Base-by-base conservation (phyloP, 2,888 invertebrate species). In the Andrena dorsata region DNA sequence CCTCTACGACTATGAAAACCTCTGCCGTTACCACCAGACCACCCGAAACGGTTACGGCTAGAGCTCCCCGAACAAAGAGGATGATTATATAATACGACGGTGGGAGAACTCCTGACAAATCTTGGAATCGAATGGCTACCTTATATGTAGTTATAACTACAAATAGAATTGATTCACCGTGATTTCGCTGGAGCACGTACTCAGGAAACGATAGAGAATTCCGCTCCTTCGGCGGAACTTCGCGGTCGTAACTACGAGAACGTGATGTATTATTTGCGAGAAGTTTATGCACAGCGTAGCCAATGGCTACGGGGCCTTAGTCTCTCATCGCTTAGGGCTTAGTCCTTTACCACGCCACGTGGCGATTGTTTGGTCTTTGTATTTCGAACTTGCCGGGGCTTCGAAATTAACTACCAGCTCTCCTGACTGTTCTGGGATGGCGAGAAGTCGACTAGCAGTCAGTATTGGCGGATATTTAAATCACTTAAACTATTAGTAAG, bases 251-350 rank as follows among this genome's bases (percentile, higher is more conserved):
- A 88, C 88, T 86, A 82, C 71, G 26, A 56, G 66, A 86, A 77
- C 86, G 85, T 85, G 86, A 86, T 81, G 85, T 86, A 83, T 83
- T 85, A 85, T 88, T 87, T 84, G 84, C 74, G 74, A 80, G 79
- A 64, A 86, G 86, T 88, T 88, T 87, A 86, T 83, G 80, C 81
- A 60, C 63, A 10, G 23, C 70, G 75, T 86, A 82, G 80, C 81
- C 88, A 68, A 35, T 84, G 83, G 82, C 81, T 81, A 80, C 64
- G 58, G 63, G 8, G 64, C 23, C 71, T 76, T 64, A 56, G 53
- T 20, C 76, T 66, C 80, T 80, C 77, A 65, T 72, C 65, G 32
- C 64, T 41, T 41, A 41, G 16, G 41, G 41, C 56, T n/a, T 56
- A 7, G 30, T 53, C 70, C 65, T 83, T 83, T 61, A 66, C 69